A percentile compares a stretch with the other conserved stretches of the same genome.
Conservation (phyloP, 2,113 vertebrate genomes). For the Gallinago paraguaiae region DNA sequence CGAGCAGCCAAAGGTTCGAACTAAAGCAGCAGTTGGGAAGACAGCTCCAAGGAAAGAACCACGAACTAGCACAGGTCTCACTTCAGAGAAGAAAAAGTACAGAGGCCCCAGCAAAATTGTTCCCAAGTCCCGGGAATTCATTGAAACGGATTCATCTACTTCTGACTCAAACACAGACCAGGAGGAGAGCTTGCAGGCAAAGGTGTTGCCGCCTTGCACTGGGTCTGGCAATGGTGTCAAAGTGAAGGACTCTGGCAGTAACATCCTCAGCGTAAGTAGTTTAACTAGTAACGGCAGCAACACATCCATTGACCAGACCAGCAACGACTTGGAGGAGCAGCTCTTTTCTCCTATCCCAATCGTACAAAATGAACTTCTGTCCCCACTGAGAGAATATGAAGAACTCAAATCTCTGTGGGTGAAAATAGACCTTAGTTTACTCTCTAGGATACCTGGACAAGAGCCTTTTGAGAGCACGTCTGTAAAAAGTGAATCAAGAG, state of each 20-base stretch:
- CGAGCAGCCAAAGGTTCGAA: slow-evolving; percentile 85
- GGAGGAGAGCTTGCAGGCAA: slow-evolving; percentile 84
- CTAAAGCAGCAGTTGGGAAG: slow-evolving; percentile 85
- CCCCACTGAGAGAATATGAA: slow-evolving; percentile 85
- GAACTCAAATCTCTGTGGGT: slow-evolving; percentile 91
- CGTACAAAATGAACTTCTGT: slow-evolving; percentile 82
- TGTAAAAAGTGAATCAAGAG: slow-evolving; percentile 78
- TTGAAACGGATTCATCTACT: slow-evolving; percentile 93
- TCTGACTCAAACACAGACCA: slow-evolving; percentile 94
- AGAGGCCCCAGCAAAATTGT: slow-evolving; percentile 88
- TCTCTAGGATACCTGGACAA: slow-evolving; percentile 85
- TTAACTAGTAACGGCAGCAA: slow-evolving; percentile 74
- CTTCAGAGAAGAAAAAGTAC: slow-evolving; percentile 90
- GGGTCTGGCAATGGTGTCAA: slow-evolving; percentile 66
- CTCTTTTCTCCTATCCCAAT: slow-evolving; percentile 79
- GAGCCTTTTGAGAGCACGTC: slow-evolving; percentile 63
- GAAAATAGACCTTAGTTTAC: slow-evolving; percentile 89
- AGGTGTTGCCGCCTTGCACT: slow-evolving; percentile 76
- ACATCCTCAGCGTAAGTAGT: slow-evolving; percentile 82
- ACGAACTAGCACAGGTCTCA: slow-evolving; percentile 74
- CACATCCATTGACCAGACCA: slow-evolving; percentile 83
- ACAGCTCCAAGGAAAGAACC: slow-evolving; percentile 93
- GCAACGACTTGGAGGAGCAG: slow-evolving; percentile 80
- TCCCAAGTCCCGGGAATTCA: slow-evolving; percentile 95
- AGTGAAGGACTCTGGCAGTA: slow-evolving; percentile 74